These are phyloP conservation scores for Characodon lateralis DNA, from an alignment of 2,797 vertebrate species.

Conservation along the genomic window DNA sequence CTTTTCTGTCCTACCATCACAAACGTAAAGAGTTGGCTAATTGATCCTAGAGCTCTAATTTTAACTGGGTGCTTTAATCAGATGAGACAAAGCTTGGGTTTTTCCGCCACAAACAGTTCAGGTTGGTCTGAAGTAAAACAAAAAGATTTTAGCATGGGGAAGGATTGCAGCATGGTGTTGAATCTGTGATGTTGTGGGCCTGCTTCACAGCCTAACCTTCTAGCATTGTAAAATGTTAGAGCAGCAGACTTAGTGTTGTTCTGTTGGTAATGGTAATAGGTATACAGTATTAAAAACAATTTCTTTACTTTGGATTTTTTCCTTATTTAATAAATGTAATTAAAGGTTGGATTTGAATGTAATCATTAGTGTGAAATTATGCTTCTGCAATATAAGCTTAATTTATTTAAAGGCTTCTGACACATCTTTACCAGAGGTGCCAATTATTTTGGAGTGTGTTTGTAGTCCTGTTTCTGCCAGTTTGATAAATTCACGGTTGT, in stretches of 20 bases:
- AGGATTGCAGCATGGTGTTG: background rate
- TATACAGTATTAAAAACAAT: background rate
- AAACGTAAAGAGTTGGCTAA: background rate
- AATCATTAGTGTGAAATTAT: constrained; percentile 1
- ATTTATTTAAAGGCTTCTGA: background rate
- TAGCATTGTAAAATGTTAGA: too few relatives aligned
- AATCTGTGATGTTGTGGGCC: background rate
- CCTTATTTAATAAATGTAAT: background rate
- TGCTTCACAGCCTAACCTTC: background rate
- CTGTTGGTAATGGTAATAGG: background rate
- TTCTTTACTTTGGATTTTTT: background rate
- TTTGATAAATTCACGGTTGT: constrained; percentile 3
- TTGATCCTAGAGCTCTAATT: background rate
- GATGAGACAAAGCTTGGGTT: background rate
- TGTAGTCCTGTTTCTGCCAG: background rate
- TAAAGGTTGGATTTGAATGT: background rate
- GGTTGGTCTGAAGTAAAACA: background rate
- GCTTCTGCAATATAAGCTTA: background rate
- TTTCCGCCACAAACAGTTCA: background rate
- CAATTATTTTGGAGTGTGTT: constrained; percentile 3
- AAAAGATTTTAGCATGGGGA: background rate
- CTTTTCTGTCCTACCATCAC: background rate
- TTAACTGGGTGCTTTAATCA: background rate
- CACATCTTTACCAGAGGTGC: background rate
- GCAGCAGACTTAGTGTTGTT: background rate